Evolutionary conservation across 2,888 invertebrate genomes (phyloP).

Genomic region (Xestia ashworthii): DNA sequence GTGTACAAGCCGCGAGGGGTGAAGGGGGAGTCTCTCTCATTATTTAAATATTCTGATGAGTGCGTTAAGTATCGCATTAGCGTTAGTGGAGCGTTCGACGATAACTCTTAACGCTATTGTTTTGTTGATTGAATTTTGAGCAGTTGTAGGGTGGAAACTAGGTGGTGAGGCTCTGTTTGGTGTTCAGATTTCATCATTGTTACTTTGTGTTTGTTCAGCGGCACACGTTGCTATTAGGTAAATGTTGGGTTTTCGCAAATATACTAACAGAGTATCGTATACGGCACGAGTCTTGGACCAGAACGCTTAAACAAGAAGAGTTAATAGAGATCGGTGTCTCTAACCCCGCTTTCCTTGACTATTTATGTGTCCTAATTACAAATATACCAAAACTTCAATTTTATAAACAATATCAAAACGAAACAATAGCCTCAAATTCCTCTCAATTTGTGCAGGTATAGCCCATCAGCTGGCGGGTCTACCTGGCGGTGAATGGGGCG

Average conservation of each 20-base stretch:
- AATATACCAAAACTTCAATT: not conserved
- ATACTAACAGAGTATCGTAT: not conserved
- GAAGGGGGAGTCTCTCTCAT: constrained; percentile 73
- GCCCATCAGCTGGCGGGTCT: constrained; percentile 94
- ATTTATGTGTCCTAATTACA: not conserved
- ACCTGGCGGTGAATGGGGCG: constrained; percentile 92
- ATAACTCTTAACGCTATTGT: constrained; percentile 84
- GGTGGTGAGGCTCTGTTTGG: constrained; percentile 12
- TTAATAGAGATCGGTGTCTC: not conserved
- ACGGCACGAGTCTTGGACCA: not conserved
- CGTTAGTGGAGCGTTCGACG: constrained; percentile 81
- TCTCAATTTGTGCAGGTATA: constrained; percentile 89
- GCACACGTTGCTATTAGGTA: not conserved
- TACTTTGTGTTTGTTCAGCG: not conserved
- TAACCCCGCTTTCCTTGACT: not conserved
- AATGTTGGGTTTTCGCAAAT: not conserved
- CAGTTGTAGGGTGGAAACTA: constrained; percentile 63
- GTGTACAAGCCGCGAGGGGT: constrained; percentile 75
- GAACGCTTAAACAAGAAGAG: not conserved
- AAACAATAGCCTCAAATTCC: not conserved
- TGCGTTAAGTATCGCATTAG: constrained; percentile 84
- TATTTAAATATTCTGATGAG: constrained; percentile 89
- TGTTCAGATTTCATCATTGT: constrained; percentile 8
- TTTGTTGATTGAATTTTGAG: constrained; percentile 85
- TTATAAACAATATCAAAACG: not conserved